Conservation (phyloP, 2,113 vertebrate species). For the Platanista minor region DNA sequence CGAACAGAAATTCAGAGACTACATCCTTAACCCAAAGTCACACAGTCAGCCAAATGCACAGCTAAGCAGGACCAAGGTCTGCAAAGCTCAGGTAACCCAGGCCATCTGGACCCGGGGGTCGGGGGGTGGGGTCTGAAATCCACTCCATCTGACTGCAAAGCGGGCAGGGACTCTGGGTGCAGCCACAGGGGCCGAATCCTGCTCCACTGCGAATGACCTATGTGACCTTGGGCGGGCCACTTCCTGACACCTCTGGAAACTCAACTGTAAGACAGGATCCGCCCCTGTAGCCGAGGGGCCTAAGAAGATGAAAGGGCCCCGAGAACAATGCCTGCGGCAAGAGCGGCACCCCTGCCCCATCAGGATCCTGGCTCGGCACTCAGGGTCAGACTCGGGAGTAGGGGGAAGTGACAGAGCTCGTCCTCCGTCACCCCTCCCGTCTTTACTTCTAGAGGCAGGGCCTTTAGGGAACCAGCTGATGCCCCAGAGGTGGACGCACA, state of each 20-base stretch:
- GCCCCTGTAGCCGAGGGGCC: too few species aligned
- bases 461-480: neutral
- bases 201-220: rapidly evolving
- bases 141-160: neutral
- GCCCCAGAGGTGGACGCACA: too few species aligned
- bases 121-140: neutral
- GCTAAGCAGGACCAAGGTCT: neutral
- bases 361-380: rapidly evolving
- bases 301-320: neutral
- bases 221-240: rapidly evolving
- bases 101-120: neutral
- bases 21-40: neutral
- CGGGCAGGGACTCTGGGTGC: neutral
- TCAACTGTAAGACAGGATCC: rapidly evolving
- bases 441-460: neutral
- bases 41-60: rapidly evolving
- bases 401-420: rapidly evolving
- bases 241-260: neutral
- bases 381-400: rapidly evolving
- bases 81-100: neutral
- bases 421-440: rapidly evolving
- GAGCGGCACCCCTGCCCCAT: rapidly evolving
- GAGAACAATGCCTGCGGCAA: rapidly evolving
- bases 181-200: neutral
- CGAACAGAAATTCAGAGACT: neutral